Evolutionary conservation across 2,113 vertebrate species (phyloP).

Genomic region (Megaceryle torquata): DNA sequence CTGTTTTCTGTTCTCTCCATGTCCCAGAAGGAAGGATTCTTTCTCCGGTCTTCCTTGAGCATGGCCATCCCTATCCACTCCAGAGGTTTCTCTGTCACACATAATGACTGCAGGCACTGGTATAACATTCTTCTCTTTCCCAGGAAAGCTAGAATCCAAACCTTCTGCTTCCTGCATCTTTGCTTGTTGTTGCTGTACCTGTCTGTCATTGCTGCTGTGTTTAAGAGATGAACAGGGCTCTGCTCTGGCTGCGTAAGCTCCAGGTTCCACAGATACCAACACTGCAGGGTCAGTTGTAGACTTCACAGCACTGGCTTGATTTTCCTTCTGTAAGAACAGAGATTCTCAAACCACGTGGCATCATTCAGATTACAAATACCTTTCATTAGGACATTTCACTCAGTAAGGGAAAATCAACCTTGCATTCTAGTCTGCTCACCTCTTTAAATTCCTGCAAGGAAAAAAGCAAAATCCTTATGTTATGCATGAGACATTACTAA

Average conservation of each 20-base stretch:
- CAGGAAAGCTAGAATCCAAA: neutral
- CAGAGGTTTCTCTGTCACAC: neutral
- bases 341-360: neutral
- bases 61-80: neutral
- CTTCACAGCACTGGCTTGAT: neutral
- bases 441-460: neutral
- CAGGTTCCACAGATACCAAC: neutral
- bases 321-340: conserved; percentile 36
- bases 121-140: neutral
- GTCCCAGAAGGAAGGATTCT: neutral
- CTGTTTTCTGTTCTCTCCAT: neutral
- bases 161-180: neutral
- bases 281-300: neutral
- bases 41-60: neutral
- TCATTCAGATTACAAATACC: neutral
- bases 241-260: neutral
- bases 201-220: neutral
- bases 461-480: neutral
- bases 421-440: neutral
- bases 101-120: neutral
- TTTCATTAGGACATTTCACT: neutral
- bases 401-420: neutral
- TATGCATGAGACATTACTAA: neutral
- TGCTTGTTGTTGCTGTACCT: rapidly evolving
- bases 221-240: neutral